Evolutionary conservation across 1,140 invertebrate species (phyloP), one percentile per base, ranked within the genome.

Genomic region (Anastrepha obliqua): DNA sequence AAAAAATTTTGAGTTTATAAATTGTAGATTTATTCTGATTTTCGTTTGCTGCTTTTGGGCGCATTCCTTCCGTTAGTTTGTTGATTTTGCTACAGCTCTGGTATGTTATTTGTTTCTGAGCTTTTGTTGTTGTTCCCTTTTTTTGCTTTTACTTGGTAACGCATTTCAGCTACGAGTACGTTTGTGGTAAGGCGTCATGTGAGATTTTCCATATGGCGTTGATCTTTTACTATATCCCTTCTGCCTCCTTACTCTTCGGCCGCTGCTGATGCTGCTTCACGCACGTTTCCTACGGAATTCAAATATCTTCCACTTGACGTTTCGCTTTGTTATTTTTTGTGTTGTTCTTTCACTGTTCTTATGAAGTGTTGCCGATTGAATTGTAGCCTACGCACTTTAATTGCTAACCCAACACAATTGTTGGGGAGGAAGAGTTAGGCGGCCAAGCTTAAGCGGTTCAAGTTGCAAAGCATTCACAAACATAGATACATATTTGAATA

Each of bases 141-240:
- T 20, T 51, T 74, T 17, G 15, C 8, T 74, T 55, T 78, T 81
- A 9, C 42, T 81, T 17, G 29, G n/a, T 85, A 78, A 62, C 42
- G 44, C 64, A 78, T 81, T 20, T 15, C 5, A 44, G 17, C 39
- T 44, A 74, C 44, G 29, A 74, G 67, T 44, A n/a, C 47, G 29
- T 55, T 85, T 88, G 59, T 86, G 81, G 47, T 20, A 70, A 59
- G 60, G 87, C 85, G 87, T 86, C 58, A 86, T 86, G 87, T 88
- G 87, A 88, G 85, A 86, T 86, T 74, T 39, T 64, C 87, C 87
- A 88, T 59, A 88, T 86, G 87, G 64, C 85, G 39, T 85, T 29
- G 51, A 55, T 55, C 42, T 39, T 74, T 39, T 39, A 13, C 9
- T 7, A 7, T 74, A 44, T 15, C 20, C 29, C 29, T 29, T 29